Base-by-base conservation (phyloP, 2,888 invertebrate genomes). In the Hybos culiciformis region DNA sequence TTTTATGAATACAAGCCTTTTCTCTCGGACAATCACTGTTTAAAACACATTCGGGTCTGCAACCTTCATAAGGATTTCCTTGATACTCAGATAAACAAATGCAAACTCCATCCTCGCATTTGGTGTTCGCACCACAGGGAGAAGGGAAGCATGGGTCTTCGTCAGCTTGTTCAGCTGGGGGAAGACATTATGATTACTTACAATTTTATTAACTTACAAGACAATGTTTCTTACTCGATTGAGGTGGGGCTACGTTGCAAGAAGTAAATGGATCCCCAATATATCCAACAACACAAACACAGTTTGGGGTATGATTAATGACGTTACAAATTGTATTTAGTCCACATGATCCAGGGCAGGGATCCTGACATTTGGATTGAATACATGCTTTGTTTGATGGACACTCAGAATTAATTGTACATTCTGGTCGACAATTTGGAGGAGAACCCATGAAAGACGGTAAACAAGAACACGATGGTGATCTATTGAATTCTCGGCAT, bases 331-430 rank as follows among this genome's bases (percentile, higher is more conserved):
- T 72, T 11, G 85, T 81, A 60, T 77, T 78, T 31, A 66, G 59
- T 31, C 83, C 84, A 58, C 87, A 87, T 5, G 79, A 73, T 45
- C 76, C 73, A 39, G 74, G 70, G 55, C 85, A 84, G 7, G 83
- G 83, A 61, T 85, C 79, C 48, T 67, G 66, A 62, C 86, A 86
- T 65, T 79, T 82, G 57, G 78, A 75, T 59, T 79, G 80, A 18
- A 77, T 73, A 59, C 86, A 87, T 4, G 83, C 79, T 43, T 74
- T 67, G 47, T 75, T 69, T 43, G 69, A 71, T 5, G 76, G 59
- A 60, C 85, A 86, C 61, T 86, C 84, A 5, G 76, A 73, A 56
- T 83, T 84, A 50, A 77, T 76, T 19, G 80, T 71, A 61, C 87
- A 88, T 66, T 86, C 86, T 7, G 84, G 84, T 49, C 78, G 55